phyloP scores from a whole-genome alignment of 2,888 invertebrate genomes.

The Sisyra terminalis region DNA sequence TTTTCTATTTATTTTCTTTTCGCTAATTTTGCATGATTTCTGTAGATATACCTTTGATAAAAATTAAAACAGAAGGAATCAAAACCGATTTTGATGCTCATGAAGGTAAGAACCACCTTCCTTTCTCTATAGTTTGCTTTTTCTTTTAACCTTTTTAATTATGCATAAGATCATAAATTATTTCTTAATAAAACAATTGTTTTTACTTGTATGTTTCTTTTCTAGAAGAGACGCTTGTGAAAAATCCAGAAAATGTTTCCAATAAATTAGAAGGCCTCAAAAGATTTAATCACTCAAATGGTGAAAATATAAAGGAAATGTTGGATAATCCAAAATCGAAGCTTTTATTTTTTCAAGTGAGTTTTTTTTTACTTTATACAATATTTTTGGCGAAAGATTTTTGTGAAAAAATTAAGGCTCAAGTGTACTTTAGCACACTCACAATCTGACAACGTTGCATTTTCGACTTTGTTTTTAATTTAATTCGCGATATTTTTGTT shows the following conservation, averaged over 20 bases:
- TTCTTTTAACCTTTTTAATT: too few relatives aligned
- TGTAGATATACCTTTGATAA: not conserved
- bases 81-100: not conserved
- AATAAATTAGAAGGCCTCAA: not conserved
- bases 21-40: not conserved
- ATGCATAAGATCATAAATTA: too few relatives aligned
- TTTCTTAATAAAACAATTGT: not conserved
- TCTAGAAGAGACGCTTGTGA: not conserved
- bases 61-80: not conserved
- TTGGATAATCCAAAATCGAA: slow-evolving; percentile 1
- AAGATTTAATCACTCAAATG: not conserved
- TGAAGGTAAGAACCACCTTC: too few relatives aligned
- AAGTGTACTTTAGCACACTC: too few relatives aligned
- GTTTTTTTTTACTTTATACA: too few relatives aligned
- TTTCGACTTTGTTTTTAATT: too few relatives aligned
- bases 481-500: too few relatives aligned
- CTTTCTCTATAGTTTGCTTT: too few relatives aligned
- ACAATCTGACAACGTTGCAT: too few relatives aligned
- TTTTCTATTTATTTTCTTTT: not conserved
- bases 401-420: too few relatives aligned
- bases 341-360: slow-evolving; percentile 8
- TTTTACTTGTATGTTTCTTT: not conserved
- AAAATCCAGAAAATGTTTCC: not conserved
- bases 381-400: too few relatives aligned
- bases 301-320: not conserved